These are phyloP conservation scores for Congeria kusceri DNA, from an alignment of 2,888 invertebrate species.

Conservation along the genomic window DNA sequence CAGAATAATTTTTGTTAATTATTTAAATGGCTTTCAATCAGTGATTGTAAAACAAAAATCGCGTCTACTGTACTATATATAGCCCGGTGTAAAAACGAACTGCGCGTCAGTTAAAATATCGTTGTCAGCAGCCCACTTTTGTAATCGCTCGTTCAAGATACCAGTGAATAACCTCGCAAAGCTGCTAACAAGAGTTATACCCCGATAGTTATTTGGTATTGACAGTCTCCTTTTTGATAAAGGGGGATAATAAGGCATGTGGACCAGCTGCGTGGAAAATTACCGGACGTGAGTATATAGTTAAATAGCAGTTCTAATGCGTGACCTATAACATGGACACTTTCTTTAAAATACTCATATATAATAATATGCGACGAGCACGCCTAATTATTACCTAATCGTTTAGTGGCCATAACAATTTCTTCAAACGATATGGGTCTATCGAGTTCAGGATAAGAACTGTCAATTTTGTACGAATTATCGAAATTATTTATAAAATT, in stretches of 20 bases:
- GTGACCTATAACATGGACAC: conserved; percentile 14
- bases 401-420: conserved; percentile 1
- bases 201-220: conserved; percentile 44
- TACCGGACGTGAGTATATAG: conserved; percentile 15
- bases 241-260: conserved; percentile 49
- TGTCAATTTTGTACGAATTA: too few relatives aligned
- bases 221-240: conserved; percentile 36
- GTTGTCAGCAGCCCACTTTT: conserved; percentile 26
- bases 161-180: conserved; percentile 44
- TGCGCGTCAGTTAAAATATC: conserved; percentile 47
- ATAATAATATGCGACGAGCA: conserved; percentile 32
- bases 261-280: conserved; percentile 38
- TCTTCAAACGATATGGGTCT: neutral
- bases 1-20: conserved; percentile 31
- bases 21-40: conserved; percentile 26
- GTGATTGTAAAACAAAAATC: conserved; percentile 33
- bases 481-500: too few relatives aligned
- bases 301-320: conserved; percentile 22
- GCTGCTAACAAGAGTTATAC: conserved; percentile 39
- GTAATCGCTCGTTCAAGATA: conserved; percentile 46
- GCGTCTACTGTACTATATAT: conserved; percentile 43
- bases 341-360: conserved; percentile 44
- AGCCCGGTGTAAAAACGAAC: conserved; percentile 38
- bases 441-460: too few relatives aligned
- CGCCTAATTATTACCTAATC: conserved; percentile 19